Percentiles rank a stretch among this genome's conserved stretches.
These are phyloP conservation scores for Caradrina clavipalpis DNA, from an alignment of 2,888 invertebrate genomes.

Conservation along the genomic window DNA sequence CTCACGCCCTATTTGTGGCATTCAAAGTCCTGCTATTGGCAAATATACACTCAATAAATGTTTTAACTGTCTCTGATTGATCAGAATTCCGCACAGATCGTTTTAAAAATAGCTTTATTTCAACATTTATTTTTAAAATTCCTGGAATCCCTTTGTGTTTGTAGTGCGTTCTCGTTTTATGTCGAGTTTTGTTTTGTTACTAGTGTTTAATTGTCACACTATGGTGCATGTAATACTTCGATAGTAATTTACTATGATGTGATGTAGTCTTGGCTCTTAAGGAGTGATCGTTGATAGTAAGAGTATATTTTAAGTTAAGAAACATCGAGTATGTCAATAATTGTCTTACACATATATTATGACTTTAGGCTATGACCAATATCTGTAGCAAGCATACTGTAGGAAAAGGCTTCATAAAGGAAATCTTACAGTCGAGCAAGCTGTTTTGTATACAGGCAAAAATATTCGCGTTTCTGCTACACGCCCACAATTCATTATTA, in stretches of 20 bases:
- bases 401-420: no score
- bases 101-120: slow-evolving; percentile 28
- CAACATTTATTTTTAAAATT: slow-evolving; percentile 12
- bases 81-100: slow-evolving; percentile 37
- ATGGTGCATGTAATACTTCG: not conserved
- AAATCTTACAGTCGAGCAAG: no score
- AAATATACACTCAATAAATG: slow-evolving; percentile 72
- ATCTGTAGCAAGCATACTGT: no score
- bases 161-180: slow-evolving; percentile 18
- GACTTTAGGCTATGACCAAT: no score
- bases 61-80: slow-evolving; percentile 68
- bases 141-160: slow-evolving; percentile 24
- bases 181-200: slow-evolving; percentile 27
- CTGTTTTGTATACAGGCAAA: no score
- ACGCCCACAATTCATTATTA: no score
- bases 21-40: slow-evolving; percentile 73
- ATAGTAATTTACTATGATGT: slow-evolving; percentile 5
- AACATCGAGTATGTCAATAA: not conserved
- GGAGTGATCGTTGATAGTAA: not conserved
- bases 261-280: not conserved
- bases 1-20: slow-evolving; percentile 82
- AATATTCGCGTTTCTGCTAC: no score
- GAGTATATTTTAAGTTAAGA: not conserved
- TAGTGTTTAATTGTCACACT: slow-evolving; percentile 2
- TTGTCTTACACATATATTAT: not conserved